Evolutionary conservation across 2,797 vertebrate species (phyloP).

Genomic region (Hydrophis major): DNA sequence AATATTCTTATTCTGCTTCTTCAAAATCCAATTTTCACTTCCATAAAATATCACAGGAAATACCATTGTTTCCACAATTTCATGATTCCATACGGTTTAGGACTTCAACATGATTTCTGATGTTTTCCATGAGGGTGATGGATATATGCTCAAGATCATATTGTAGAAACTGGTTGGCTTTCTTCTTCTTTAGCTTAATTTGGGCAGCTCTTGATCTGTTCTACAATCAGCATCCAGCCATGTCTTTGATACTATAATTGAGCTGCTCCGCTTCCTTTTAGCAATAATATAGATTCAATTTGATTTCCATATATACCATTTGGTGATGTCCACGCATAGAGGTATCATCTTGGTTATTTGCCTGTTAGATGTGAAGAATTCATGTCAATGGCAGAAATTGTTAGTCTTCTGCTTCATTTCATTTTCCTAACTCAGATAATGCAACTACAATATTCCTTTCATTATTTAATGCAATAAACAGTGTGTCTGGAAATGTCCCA

Average conservation of each 20-base stretch:
- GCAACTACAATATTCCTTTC: background rate
- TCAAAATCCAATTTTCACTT: background rate
- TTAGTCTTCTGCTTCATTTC: background rate
- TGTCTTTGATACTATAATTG: background rate
- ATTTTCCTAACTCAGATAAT: background rate
- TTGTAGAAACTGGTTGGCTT: background rate
- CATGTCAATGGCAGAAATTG: background rate
- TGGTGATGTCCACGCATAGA: background rate
- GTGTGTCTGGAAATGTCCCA: background rate
- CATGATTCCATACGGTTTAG: background rate
- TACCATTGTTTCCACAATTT: background rate
- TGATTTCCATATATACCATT: background rate
- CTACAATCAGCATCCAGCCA: background rate
- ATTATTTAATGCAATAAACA: background rate
- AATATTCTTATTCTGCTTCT: background rate
- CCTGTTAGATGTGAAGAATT: background rate
- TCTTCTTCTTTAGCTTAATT: background rate
- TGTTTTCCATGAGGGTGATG: background rate
- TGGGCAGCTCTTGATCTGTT: background rate
- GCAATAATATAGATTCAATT: background rate
- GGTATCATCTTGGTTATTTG: background rate
- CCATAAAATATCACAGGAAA: background rate
- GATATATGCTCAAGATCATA: background rate
- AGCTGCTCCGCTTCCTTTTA: background rate
- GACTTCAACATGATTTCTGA: background rate